Conservation (phyloP, 2,113 vertebrate genomes). For the Odocoileus virginianus region DNA sequence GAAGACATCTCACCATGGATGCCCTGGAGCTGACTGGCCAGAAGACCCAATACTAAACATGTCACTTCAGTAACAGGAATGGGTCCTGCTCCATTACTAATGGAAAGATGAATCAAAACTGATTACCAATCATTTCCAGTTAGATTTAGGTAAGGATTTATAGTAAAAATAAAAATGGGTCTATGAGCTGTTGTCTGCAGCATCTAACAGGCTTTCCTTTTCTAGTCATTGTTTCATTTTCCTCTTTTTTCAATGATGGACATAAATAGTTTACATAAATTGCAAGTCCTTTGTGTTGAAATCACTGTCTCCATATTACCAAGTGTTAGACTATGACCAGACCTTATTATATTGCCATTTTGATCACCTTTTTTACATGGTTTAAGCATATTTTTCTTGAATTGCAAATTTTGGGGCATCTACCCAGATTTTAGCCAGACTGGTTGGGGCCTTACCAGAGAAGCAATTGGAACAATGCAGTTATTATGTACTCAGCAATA, state of each 20-base stretch:
- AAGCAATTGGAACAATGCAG: background rate
- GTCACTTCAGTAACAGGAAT: background rate
- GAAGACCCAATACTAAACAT: background rate
- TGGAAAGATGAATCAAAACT: background rate
- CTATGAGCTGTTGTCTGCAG: background rate
- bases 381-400: conserved; percentile 11
- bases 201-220: background rate
- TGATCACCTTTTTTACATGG: background rate
- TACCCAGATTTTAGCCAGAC: background rate
- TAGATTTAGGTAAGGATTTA: background rate
- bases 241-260: background rate
- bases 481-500: background rate
- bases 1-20: background rate
- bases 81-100: background rate
- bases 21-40: background rate
- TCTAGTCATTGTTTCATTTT: background rate
- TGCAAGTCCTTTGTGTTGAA: background rate
- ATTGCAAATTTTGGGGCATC: background rate
- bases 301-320: background rate
- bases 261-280: background rate
- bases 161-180: background rate
- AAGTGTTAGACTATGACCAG: background rate
- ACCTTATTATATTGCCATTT: background rate
- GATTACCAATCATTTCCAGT: background rate
- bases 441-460: background rate